Percentiles rank a stretch among this genome's conserved stretches.
Evolutionary conservation across 1,140 invertebrate genomes (phyloP).

Genomic region (Venustaconcha ellipsiformis): DNA sequence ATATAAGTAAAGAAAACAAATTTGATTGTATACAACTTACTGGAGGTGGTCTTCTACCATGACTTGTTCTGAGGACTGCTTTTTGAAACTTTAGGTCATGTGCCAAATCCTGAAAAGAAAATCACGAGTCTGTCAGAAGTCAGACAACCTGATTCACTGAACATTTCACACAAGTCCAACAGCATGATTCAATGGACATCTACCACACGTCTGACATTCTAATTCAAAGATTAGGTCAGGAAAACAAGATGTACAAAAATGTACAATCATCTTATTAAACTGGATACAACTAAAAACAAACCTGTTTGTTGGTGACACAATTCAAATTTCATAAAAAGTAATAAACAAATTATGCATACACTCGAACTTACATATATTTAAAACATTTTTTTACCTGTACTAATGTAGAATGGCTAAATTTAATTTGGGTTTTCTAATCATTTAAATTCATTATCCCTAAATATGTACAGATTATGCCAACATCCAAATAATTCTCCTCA

Average conservation of each 20-base stretch:
- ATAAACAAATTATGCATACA: background rate
- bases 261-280: background rate
- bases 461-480: too few species aligned
- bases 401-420: too few species aligned
- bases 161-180: too few species aligned
- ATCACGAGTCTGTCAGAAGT: background rate
- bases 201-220: background rate
- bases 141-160: too few species aligned
- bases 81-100: conserved; percentile 78
- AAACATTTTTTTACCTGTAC: too few species aligned
- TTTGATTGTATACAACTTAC: conserved; percentile 40
- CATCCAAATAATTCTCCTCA: too few species aligned
- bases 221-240: background rate
- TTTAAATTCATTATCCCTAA: too few species aligned
- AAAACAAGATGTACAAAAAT: background rate
- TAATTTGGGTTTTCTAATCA: too few species aligned
- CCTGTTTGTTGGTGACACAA: background rate
- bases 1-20: background rate
- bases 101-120: conserved; percentile 72
- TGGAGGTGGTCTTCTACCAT: conserved; percentile 73
- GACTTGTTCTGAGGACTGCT: conserved; percentile 75
- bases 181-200: too few species aligned
- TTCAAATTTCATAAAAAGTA: background rate
- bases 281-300: background rate
- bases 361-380: too few species aligned